Conservation (phyloP, 1,140 invertebrate species). For the Drosophila baimaii region DNA sequence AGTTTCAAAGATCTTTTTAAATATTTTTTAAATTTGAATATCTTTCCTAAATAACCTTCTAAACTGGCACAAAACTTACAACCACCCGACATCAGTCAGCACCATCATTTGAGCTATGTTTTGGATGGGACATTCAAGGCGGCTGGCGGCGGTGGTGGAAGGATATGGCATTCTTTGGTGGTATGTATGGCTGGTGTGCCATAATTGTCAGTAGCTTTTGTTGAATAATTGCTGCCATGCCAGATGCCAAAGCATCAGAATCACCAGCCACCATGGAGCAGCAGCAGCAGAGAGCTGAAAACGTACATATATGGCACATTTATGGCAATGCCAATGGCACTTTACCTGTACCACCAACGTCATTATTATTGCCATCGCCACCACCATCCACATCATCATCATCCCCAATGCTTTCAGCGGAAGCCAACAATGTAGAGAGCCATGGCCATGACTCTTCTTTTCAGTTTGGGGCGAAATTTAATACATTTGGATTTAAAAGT, state of each 20-base stretch:
- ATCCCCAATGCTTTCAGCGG: conserved; percentile 25
- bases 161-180: conserved; percentile 53
- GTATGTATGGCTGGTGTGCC: conserved; percentile 74
- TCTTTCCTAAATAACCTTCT: neutral
- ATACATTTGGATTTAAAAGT: conserved; percentile 83
- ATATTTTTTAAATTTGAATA: neutral
- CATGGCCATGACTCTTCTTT: conserved; percentile 50
- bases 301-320: conserved; percentile 34
- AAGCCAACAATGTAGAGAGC: conserved; percentile 46
- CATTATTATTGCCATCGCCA: conserved; percentile 29
- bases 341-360: conserved; percentile 42
- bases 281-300: conserved; percentile 17
- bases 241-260: conserved; percentile 67
- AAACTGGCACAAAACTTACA: neutral
- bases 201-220: conserved; percentile 82
- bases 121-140: conserved; percentile 10
- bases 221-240: conserved; percentile 80
- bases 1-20: neutral
- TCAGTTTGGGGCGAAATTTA: conserved; percentile 66
- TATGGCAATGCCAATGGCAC: conserved; percentile 59
- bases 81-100: conserved; percentile 25
- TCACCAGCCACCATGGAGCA: conserved; percentile 11
- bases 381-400: conserved; percentile 7
- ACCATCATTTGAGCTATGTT: conserved; percentile 37
- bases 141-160: conserved; percentile 10